Percentiles rank a stretch among this genome's conserved stretches.
Evolutionary conservation across 2,888 invertebrate species (phyloP).

Genomic region (Orgyia antiqua): DNA sequence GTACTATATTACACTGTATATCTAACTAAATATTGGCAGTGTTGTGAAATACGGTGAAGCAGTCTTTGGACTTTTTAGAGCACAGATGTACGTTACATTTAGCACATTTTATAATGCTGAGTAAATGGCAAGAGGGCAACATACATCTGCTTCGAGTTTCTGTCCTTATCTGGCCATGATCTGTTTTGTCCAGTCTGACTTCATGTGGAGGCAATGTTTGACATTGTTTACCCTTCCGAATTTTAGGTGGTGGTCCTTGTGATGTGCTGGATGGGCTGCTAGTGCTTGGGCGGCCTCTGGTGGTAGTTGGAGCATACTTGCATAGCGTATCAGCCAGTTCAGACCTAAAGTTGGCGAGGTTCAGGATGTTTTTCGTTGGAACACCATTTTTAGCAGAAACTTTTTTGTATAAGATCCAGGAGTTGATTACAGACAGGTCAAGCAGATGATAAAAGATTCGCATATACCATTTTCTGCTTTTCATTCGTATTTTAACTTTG

Average conservation of each 20-base stretch:
- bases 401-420: conserved; percentile 11
- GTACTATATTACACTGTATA: neutral
- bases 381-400: conserved; percentile 9
- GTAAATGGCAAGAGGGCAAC: neutral
- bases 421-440: conserved; percentile 1
- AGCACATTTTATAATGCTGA: conserved; percentile 2
- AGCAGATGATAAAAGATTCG: neutral
- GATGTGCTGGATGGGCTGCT: conserved; percentile 12
- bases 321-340: conserved; percentile 7
- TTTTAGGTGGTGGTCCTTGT: conserved; percentile 17
- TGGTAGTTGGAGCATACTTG: conserved; percentile 9
- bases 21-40: neutral
- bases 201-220: conserved; percentile 19
- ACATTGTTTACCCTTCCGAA: conserved; percentile 19
- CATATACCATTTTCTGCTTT: neutral
- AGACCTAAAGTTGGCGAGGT: conserved; percentile 17
- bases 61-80: conserved; percentile 7
- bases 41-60: conserved; percentile 6
- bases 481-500: neutral
- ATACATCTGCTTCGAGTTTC: conserved; percentile 17
- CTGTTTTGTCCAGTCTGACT: conserved; percentile 19
- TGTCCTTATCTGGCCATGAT: conserved; percentile 20
- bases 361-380: conserved; percentile 11
- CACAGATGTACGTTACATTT: conserved; percentile 11
- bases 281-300: conserved; percentile 23